These are phyloP conservation scores for Mermis nigrescens DNA, from an alignment of 2,888 invertebrate genomes.

Conservation along the genomic window DNA sequence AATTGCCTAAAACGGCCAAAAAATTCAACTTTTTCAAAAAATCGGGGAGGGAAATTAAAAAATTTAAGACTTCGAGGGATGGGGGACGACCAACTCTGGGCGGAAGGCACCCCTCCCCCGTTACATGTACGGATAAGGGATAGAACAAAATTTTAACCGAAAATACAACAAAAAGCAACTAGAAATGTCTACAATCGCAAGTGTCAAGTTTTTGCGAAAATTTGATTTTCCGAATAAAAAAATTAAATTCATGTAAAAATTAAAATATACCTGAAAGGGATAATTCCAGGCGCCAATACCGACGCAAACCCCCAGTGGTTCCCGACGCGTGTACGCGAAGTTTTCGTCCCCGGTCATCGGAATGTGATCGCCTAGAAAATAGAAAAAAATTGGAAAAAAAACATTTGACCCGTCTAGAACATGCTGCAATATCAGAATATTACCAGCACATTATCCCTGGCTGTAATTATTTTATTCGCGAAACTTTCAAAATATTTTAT, in stretches of 20 bases:
- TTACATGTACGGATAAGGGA: too few species aligned
- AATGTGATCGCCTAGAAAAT: slow-evolving; percentile 35
- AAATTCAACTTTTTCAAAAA: too few species aligned
- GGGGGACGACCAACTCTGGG: too few species aligned
- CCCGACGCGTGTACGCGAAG: slow-evolving; percentile 39
- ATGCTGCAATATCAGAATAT: too few species aligned
- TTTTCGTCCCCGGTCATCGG: slow-evolving; percentile 33
- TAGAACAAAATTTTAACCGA: too few species aligned
- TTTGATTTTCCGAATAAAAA: not conserved
- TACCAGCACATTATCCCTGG: not conserved
- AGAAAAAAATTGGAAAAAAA: not conserved
- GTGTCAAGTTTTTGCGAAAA: not conserved
- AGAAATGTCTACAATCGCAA: not conserved
- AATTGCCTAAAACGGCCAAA: too few species aligned
- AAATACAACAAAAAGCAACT: not conserved
- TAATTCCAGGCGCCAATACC: slow-evolving; percentile 44
- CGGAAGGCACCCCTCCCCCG: too few species aligned
- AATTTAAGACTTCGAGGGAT: too few species aligned
- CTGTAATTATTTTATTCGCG: not conserved
- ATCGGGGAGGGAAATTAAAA: too few species aligned
- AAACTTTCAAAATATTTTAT: too few species aligned
- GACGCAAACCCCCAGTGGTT: slow-evolving; percentile 41
- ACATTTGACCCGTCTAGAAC: too few species aligned
- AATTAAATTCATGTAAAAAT: too few species aligned
- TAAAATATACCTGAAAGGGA: slow-evolving; percentile 37